Percentiles rank a stretch among this genome's conserved stretches.
These are phyloP conservation scores for Amblyopsis rosae DNA, from an alignment of 2,113 vertebrate genomes.

Conservation along the genomic window DNA sequence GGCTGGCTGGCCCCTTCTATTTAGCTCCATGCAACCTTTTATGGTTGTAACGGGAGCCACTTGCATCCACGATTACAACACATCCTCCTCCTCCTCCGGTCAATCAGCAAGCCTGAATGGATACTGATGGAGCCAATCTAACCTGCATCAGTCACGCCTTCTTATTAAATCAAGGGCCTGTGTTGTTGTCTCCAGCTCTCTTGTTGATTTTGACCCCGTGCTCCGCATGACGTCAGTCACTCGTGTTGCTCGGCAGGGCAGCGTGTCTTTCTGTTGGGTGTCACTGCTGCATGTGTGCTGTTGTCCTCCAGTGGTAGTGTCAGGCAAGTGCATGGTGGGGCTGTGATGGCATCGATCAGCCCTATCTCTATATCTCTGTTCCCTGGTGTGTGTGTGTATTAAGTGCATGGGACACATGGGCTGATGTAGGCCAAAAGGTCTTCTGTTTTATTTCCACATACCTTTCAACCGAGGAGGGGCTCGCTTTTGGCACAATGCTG, in stretches of 20 bases:
- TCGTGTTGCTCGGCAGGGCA: constrained; percentile 17
- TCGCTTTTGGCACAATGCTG: constrained; percentile 17
- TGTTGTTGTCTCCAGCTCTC: constrained; percentile 28
- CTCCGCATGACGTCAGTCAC: constrained; percentile 55
- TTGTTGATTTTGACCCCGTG: constrained; percentile 6
- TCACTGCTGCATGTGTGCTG: constrained; percentile 59
- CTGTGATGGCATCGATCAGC: constrained; percentile 28
- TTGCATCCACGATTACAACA: constrained; percentile 56
- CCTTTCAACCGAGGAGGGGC: constrained; percentile 40
- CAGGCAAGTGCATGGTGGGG: constrained; percentile 59
- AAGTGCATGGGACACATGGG: constrained; percentile 69
- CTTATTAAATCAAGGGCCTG: constrained; percentile 33
- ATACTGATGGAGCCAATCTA: constrained; percentile 32
- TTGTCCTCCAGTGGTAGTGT: constrained; percentile 45
- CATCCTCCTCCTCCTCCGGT: constrained; percentile 48
- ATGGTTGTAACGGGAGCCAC: constrained; percentile 57
- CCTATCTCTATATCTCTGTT: constrained; percentile 42
- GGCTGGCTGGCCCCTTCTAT: constrained; percentile 49
- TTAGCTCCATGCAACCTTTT: constrained; percentile 22
- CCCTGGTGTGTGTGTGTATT: constrained; percentile 22
- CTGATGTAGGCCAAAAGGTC: constrained; percentile 45
- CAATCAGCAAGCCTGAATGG: constrained; percentile 69
- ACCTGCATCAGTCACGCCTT: constrained; percentile 49
- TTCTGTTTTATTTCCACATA: constrained; percentile 50
- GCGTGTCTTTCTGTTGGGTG: constrained; percentile 31